A percentile compares a stretch with the other conserved stretches of the same genome.
Conservation (phyloP, 2,113 vertebrate genomes). For the Mustelus asterias region DNA sequence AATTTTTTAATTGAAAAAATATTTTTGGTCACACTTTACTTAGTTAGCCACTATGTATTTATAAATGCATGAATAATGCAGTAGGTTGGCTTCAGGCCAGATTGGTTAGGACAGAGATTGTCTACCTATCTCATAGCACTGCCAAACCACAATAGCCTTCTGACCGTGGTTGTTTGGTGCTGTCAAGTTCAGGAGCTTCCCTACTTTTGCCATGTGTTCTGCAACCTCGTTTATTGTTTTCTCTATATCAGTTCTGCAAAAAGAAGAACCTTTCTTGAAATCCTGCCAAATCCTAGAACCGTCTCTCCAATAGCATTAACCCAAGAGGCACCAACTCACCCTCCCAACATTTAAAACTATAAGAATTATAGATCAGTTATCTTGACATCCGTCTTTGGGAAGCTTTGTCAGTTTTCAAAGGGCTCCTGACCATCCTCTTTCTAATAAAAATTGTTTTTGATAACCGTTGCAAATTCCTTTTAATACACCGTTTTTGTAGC, state of each 20-base stretch:
- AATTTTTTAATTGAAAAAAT: not conserved
- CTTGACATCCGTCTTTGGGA: too few species aligned
- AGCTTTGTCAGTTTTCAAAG: not conserved
- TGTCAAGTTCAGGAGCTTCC: not conserved
- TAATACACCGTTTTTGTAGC: not conserved
- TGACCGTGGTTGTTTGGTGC: not conserved
- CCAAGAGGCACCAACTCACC: not conserved
- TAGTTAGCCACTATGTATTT: not conserved
- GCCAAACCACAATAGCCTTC: not conserved
- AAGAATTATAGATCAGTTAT: too few species aligned
- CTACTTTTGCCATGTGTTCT: too few species aligned
- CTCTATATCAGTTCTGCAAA: not conserved
- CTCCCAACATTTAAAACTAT: not conserved
- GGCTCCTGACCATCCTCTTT: not conserved
- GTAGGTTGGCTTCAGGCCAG: not conserved
- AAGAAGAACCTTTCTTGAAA: not conserved
- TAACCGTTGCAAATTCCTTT: not conserved
- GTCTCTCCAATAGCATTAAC: not conserved
- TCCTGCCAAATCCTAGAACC: not conserved
- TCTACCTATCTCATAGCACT: not conserved
- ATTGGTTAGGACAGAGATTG: not conserved
- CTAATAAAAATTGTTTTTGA: not conserved
- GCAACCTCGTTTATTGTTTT: too few species aligned
- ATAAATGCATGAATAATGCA: not conserved
- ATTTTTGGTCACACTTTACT: not conserved